Base-by-base conservation (phyloP, 2,797 vertebrate species). In the Novumbra hubbsi region DNA sequence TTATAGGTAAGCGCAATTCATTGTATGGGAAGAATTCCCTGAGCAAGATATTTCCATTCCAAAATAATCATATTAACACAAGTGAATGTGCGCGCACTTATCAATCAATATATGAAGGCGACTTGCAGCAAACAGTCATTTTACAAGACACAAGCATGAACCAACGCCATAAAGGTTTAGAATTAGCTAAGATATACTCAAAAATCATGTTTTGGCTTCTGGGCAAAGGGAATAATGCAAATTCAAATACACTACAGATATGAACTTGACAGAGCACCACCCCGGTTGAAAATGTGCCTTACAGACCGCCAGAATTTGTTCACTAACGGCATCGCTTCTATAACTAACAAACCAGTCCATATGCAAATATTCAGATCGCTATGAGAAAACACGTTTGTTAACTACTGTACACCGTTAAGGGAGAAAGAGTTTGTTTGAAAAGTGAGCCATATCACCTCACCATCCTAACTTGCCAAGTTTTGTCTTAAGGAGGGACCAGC, bases 51-150 rank as follows among this genome's bases (percentile, higher is more conserved):
- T n/a, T n/a, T 38, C 34, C 34, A 16, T 17, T 55, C n/a, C n/a
- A n/a, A n/a, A n/a, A n/a, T n/a, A n/a, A n/a, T n/a, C n/a, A 70
- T 73, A 85, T 80, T 81, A 75, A 16, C 14, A 12, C 9, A 62
- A 24, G 60, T 63, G 15, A 63, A 63, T 24, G 60, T 17, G 60
- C 15, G 60, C 5, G 0, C 27, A 63, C 55, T 21, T 21, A 60
- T 60, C 21, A 63, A 27, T 28, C 27, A 24, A 63, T 30, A 15
- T 19, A 63, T 63, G 60, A 28, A 4, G 0, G 60, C 0, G 1
- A 30, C 27, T 27, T 12, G 3, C 21, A 15, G 27, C 24, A 7
- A 30, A 63, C 24, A 16, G 62, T 64, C 28, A 64, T 21, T 57
- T 57, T 4, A 57, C 19, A 19, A 52, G 15, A 52, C 52, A 57